A percentile compares a stretch with the other conserved stretches of the same genome.
Evolutionary conservation across 2,797 vertebrate species (phyloP).

Genomic region (Cryptoprocta ferox): DNA sequence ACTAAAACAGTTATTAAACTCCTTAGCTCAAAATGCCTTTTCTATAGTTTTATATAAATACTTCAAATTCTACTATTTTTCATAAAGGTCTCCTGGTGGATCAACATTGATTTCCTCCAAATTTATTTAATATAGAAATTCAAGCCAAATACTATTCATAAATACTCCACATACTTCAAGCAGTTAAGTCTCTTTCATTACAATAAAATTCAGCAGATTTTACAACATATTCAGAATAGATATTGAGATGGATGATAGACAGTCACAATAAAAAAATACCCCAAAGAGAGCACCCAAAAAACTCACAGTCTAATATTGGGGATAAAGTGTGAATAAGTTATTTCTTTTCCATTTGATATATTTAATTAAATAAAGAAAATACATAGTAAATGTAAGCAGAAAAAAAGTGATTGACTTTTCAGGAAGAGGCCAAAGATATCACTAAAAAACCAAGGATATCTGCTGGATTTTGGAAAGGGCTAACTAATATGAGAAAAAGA

Average conservation of each 20-base stretch:
- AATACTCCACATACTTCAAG: neutral
- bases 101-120: neutral
- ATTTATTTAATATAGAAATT: neutral
- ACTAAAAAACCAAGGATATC: neutral
- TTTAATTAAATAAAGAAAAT: neutral
- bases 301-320: neutral
- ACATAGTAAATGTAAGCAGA: neutral
- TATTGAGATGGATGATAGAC: neutral
- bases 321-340: neutral
- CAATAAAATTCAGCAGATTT: neutral
- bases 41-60: neutral
- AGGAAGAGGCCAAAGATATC: neutral
- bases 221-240: neutral
- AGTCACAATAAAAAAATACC: neutral
- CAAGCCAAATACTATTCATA: neutral
- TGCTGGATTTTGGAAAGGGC: neutral
- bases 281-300: neutral
- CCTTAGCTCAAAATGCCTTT: neutral
- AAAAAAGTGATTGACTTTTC: neutral
- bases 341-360: neutral
- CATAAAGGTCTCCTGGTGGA: neutral
- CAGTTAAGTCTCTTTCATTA: neutral
- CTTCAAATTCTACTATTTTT: neutral
- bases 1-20: neutral
- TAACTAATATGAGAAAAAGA: neutral